Conservation (phyloP, 2,113 vertebrate genomes). For the Spea multiplicata region DNA sequence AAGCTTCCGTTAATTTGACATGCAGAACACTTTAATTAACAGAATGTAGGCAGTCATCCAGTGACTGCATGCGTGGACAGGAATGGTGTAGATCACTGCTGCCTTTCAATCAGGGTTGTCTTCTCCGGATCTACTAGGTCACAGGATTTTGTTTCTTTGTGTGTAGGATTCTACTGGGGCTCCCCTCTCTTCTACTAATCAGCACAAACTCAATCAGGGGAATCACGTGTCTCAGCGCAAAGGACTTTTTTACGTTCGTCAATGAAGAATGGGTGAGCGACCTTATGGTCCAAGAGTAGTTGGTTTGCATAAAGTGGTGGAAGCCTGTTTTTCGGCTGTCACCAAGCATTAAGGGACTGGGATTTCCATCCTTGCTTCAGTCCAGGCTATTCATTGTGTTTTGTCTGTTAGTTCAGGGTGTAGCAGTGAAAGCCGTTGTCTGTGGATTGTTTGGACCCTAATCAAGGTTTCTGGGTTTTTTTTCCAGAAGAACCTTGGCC, state of each 20-base stretch:
- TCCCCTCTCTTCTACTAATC: constrained; percentile 70
- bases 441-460: too few relatives aligned
- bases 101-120: neutral
- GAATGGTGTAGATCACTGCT: neutral
- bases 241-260: constrained; percentile 70
- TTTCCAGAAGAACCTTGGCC: constrained; percentile 73
- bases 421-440: too few relatives aligned
- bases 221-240: constrained; percentile 57
- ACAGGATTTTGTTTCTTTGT: neutral
- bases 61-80: neutral
- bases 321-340: too few relatives aligned
- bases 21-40: neutral
- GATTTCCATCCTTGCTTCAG: too few relatives aligned
- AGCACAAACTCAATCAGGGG: constrained; percentile 37
- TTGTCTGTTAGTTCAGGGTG: too few relatives aligned
- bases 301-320: too few relatives aligned
- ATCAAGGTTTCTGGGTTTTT: fast-evolving
- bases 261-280: constrained; percentile 77
- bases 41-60: neutral
- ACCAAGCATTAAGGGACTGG: too few relatives aligned
- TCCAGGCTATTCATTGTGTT: too few relatives aligned
- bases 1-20: neutral
- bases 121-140: too few relatives aligned
- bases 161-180: constrained; percentile 63
- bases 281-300: neutral